Evolutionary conservation across 2,888 invertebrate species (phyloP).

Genomic region (Hermaeophaga mercurialis): DNA sequence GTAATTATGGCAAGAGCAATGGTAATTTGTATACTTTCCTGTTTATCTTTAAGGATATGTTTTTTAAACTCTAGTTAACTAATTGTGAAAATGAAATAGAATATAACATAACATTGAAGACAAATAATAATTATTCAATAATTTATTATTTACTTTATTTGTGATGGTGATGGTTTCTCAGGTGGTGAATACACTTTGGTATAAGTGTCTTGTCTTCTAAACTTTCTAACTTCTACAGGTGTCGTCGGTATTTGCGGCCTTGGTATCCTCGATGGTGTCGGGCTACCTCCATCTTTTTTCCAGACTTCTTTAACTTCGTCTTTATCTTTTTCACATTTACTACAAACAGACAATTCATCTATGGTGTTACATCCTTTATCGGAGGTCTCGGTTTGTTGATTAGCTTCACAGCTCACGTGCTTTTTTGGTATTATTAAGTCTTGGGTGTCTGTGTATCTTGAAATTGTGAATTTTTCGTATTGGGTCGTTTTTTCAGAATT

Average conservation of each 20-base stretch:
- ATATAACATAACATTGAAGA: too few relatives aligned
- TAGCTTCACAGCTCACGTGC: conserved; percentile 46
- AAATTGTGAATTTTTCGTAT: conserved; percentile 42
- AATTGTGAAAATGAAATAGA: too few relatives aligned
- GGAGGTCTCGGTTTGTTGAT: conserved; percentile 36
- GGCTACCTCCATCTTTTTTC: conserved; percentile 45
- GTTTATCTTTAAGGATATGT: too few relatives aligned
- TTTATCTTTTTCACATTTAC: conserved; percentile 48
- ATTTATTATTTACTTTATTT: conserved; percentile 32
- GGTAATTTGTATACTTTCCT: too few relatives aligned
- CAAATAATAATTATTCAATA: background rate
- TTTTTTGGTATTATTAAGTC: conserved; percentile 45
- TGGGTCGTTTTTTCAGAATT: conserved; percentile 48
- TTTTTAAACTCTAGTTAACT: too few relatives aligned
- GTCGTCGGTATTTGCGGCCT: conserved; percentile 50
- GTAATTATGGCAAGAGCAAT: too few relatives aligned
- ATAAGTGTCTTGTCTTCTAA: conserved; percentile 56
- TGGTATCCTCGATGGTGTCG: conserved; percentile 53
- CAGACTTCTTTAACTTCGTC: conserved; percentile 34
- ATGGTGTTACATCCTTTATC: conserved; percentile 45
- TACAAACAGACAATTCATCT: conserved; percentile 33
- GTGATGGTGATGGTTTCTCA: conserved; percentile 35
- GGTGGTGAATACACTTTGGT: conserved; percentile 52
- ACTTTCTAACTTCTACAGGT: conserved; percentile 53
- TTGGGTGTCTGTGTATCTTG: conserved; percentile 52